phyloP scores from a whole-genome alignment of 2,888 invertebrate species.

The Spatulosminthurus flaviceps region DNA sequence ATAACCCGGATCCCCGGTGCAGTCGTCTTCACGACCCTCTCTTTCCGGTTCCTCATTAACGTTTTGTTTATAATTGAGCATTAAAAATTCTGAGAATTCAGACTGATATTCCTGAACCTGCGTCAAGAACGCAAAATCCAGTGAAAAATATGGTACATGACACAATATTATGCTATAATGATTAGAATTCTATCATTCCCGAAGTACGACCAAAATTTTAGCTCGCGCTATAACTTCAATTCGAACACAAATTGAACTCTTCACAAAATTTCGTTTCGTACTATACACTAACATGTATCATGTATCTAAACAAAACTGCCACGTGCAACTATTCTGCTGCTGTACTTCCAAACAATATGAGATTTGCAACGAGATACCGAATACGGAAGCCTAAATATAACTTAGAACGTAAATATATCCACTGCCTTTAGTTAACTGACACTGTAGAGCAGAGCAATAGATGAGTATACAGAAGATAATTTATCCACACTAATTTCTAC shows the following conservation, averaged over 20 bases:
- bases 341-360: too few relatives aligned
- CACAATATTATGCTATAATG: neutral
- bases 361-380: too few relatives aligned
- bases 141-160: neutral
- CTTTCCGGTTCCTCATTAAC: conserved; percentile 37
- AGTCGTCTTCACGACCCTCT: conserved; percentile 20
- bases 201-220: neutral
- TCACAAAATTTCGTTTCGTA: too few relatives aligned
- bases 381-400: too few relatives aligned
- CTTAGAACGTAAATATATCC: too few relatives aligned
- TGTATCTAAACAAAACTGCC: neutral
- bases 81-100: conserved; percentile 53
- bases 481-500: neutral
- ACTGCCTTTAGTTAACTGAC: too few relatives aligned
- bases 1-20: neutral
- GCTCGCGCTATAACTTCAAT: neutral
- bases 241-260: neutral
- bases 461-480: too few relatives aligned
- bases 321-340: conserved; percentile 1
- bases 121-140: conserved; percentile 31
- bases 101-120: conserved; percentile 54
- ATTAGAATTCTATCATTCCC: neutral
- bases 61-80: conserved; percentile 51
- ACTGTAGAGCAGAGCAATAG: too few relatives aligned
- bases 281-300: neutral